A percentile compares a stretch with the other conserved stretches of the same genome.
Evolutionary conservation across 64 coral and sea anemone genomes (phyloP).

Genomic region (Acropora tenuis): DNA sequence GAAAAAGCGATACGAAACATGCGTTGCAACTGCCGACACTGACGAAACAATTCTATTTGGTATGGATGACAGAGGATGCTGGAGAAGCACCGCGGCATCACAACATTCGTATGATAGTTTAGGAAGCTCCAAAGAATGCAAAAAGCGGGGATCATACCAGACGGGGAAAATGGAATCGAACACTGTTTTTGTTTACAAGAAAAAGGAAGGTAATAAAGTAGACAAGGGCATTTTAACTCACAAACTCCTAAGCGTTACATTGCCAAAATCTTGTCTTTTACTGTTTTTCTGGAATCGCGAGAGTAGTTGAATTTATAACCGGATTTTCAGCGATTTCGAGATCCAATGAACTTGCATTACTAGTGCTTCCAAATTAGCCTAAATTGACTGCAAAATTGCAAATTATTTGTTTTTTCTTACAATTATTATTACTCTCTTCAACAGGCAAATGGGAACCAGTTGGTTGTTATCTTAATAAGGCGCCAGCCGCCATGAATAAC

Average conservation of each 20-base stretch:
- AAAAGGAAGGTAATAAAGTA: neutral
- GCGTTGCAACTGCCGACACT: neutral
- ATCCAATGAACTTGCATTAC: too few species aligned
- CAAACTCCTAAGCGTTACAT: too few species aligned
- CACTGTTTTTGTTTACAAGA: neutral
- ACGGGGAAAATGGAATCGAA: neutral
- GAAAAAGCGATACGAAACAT: neutral
- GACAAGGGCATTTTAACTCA: neutral
- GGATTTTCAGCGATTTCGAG: too few species aligned
- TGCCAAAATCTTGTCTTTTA: too few species aligned
- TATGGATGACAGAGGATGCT: neutral
- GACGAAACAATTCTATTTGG: neutral
- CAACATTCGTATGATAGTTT: neutral
- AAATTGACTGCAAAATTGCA: too few species aligned
- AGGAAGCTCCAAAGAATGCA: neutral
- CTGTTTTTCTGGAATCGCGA: too few species aligned
- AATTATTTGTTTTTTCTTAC: too few species aligned
- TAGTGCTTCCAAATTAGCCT: too few species aligned
- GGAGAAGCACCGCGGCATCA: neutral
- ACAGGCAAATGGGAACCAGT: neutral
- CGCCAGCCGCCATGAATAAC: neutral
- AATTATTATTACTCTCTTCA: too few species aligned
- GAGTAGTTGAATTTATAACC: too few species aligned
- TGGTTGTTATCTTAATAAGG: conserved; percentile 16
- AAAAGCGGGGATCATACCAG: neutral